Conservation (phyloP, 2,797 vertebrate species). For the Hydrophis major region DNA sequence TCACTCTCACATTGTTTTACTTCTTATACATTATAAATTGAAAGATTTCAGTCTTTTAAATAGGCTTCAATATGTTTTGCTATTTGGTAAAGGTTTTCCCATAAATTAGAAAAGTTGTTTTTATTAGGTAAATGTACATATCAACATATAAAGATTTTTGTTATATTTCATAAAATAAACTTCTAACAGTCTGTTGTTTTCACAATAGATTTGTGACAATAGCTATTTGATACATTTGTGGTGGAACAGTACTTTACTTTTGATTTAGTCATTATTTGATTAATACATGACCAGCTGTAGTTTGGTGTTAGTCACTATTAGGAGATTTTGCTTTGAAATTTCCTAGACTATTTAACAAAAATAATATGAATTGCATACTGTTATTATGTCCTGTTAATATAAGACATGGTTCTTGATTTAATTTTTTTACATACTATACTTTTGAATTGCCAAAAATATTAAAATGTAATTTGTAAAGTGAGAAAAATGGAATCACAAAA, state of each 20-base stretch:
- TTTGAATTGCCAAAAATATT: background rate
- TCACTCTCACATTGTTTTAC: background rate
- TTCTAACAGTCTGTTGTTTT: background rate
- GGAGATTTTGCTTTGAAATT: background rate
- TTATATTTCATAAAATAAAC: background rate
- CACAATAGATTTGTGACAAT: background rate
- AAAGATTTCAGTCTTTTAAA: background rate
- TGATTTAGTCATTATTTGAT: background rate
- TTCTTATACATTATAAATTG: background rate
- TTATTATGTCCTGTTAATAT: background rate
- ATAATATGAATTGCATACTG: background rate
- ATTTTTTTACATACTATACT: background rate
- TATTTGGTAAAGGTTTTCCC: background rate
- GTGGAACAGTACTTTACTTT: background rate
- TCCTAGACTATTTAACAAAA: background rate
- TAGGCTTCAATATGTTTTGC: background rate
- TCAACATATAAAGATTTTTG: background rate
- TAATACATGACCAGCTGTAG: background rate
- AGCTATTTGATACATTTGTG: constrained; percentile 1
- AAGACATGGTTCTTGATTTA: background rate
- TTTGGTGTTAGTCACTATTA: constrained; percentile 8
- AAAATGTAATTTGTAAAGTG: background rate
- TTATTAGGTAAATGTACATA: background rate
- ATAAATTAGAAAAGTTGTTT: background rate
- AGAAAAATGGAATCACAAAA: background rate